Evolutionary conservation across 2,797 vertebrate species (phyloP).

Genomic region (Coreius guichenoti): DNA sequence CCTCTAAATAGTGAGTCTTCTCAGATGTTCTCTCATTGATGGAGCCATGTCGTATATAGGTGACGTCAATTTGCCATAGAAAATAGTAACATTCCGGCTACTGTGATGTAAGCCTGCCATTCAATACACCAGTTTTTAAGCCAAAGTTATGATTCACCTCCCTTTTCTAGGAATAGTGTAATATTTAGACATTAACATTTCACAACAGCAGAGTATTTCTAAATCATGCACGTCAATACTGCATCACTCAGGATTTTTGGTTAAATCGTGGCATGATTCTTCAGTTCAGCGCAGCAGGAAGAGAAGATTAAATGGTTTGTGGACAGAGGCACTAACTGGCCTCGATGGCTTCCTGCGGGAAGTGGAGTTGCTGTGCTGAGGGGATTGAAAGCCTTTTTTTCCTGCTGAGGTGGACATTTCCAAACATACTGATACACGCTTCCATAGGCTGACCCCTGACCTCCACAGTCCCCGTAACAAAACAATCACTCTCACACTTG

Average conservation of each 20-base stretch:
- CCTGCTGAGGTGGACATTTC: slow-evolving; percentile 76
- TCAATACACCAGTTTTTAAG: not conserved
- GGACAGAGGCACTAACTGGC: slow-evolving; percentile 61
- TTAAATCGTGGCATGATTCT: not conserved
- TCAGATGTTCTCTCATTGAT: not conserved
- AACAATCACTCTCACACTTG: slow-evolving; percentile 24
- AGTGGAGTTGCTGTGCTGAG: slow-evolving; percentile 66
- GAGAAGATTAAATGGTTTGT: slow-evolving; percentile 53
- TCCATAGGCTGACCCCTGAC: slow-evolving; percentile 40
- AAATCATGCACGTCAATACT: not conserved
- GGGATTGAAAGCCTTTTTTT: slow-evolving; percentile 73
- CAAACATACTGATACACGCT: slow-evolving; percentile 41
- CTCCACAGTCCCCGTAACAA: slow-evolving; percentile 9
- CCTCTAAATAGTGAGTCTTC: not conserved
- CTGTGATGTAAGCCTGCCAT: not conserved
- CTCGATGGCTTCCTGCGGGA: slow-evolving; percentile 76
- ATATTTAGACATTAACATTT: slow-evolving; percentile 24
- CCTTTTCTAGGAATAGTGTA: slow-evolving; percentile 12
- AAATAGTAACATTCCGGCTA: not conserved
- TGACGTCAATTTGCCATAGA: not conserved
- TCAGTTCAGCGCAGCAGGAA: slow-evolving; percentile 62
- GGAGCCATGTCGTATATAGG: not conserved
- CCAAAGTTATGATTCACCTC: slow-evolving; percentile 11
- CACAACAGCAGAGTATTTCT: not conserved
- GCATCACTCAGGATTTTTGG: not conserved